Evolutionary conservation across 37 sponge, comb jelly and placozoan species (phyloP).

Genomic region (Geodia barretti): DNA sequence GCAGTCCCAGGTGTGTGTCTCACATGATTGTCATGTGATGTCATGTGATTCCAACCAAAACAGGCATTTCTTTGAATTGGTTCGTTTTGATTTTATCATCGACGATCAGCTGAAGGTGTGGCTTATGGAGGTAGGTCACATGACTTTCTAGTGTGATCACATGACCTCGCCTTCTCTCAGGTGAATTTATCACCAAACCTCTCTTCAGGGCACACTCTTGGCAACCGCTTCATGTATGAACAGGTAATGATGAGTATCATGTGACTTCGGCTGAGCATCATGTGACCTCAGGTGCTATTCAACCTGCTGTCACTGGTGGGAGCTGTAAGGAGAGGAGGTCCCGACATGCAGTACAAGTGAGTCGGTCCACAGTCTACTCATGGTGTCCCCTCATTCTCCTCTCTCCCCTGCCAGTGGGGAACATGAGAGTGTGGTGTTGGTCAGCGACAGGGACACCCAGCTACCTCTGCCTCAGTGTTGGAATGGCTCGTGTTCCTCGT

Average conservation of each 20-base stretch:
- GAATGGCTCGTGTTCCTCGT: constrained; percentile 20
- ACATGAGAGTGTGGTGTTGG: constrained; percentile 55
- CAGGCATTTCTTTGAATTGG: constrained; percentile 84
- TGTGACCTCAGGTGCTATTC: constrained; percentile 49
- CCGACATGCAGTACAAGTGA: constrained; percentile 30
- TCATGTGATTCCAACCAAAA: too few species aligned
- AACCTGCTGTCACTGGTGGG: constrained; percentile 58
- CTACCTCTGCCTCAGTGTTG: constrained; percentile 33
- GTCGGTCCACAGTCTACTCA: background rate
- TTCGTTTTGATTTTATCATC: constrained; percentile 79
- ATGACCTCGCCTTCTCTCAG: constrained; percentile 15
- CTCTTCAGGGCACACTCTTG: constrained; percentile 52
- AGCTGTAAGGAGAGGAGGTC: constrained; percentile 11
- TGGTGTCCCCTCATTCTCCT: background rate
- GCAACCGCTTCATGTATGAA: constrained; percentile 67
- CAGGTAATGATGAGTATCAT: constrained; percentile 50
- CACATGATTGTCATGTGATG: background rate
- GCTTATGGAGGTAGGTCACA: constrained; percentile 75
- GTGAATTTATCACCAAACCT: constrained; percentile 83
- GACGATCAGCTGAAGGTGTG: constrained; percentile 64
- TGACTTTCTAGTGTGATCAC: background rate
- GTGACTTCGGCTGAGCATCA: constrained; percentile 4
- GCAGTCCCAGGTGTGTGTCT: background rate
- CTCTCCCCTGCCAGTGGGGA: constrained; percentile 23
- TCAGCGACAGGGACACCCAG: constrained; percentile 49